These are phyloP conservation scores for Orius laevigatus DNA, from an alignment of 1,140 invertebrate genomes.

Conservation along the genomic window DNA sequence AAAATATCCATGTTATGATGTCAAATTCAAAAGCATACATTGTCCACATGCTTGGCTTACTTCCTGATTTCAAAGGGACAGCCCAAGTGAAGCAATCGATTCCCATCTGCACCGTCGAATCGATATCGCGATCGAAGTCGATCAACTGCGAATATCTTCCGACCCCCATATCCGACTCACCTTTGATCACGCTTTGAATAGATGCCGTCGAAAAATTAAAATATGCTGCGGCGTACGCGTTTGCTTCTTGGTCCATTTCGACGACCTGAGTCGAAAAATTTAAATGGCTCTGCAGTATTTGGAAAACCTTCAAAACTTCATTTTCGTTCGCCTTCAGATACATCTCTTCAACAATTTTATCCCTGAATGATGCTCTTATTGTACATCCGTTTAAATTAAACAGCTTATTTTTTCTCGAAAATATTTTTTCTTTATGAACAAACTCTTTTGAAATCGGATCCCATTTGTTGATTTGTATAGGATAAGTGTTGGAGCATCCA, in stretches of 20 bases:
- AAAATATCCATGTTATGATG: conserved; percentile 6
- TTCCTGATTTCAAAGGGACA: conserved; percentile 20
- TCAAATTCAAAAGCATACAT: conserved; percentile 21
- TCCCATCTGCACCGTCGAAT: conserved; percentile 18
- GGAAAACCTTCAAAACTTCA: conserved; percentile 14
- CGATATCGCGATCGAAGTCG: conserved; percentile 16
- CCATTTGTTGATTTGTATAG: conserved; percentile 21
- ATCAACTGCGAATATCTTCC: conserved; percentile 20
- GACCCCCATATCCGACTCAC: conserved; percentile 19
- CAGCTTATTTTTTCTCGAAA: conserved; percentile 18
- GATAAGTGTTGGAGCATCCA: conserved; percentile 18
- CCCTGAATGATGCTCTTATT: conserved; percentile 16
- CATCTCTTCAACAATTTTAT: conserved; percentile 15
- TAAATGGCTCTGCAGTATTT: conserved; percentile 16
- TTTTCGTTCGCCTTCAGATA: conserved; percentile 8
- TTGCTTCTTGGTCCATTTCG: conserved; percentile 9
- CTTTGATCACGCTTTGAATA: conserved; percentile 10
- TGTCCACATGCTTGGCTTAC: conserved; percentile 20
- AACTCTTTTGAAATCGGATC: conserved; percentile 10
- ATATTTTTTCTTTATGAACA: conserved; percentile 14
- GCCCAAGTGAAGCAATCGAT: conserved; percentile 24
- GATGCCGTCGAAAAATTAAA: conserved; percentile 16
- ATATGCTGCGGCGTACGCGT: conserved; percentile 16
- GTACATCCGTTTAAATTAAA: conserved; percentile 18
- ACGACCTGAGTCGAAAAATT: conserved; percentile 18